phyloP scores from a whole-genome alignment of 2,797 vertebrate species.

The Allobates femoralis region DNA sequence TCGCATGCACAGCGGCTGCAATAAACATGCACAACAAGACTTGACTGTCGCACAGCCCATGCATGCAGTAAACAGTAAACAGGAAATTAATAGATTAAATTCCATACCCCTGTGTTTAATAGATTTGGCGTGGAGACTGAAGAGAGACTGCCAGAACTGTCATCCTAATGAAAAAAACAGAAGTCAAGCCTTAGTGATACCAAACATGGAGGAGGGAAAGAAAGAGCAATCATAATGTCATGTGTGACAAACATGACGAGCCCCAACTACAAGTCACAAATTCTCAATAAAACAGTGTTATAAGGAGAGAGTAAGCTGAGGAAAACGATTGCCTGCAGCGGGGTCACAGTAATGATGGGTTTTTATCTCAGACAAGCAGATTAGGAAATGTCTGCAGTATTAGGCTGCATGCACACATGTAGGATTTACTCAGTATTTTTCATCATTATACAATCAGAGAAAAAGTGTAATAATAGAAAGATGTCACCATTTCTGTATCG shows the following conservation, averaged over 20 bases:
- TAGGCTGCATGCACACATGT: too few species aligned
- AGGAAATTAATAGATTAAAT: conserved; percentile 71
- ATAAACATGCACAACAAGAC: conserved; percentile 70
- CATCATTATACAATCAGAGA: too few species aligned
- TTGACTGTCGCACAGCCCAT: conserved; percentile 71
- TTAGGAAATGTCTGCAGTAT: too few species aligned
- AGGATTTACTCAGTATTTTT: too few species aligned
- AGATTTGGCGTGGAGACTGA: conserved; percentile 86
- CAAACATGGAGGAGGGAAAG: conserved; percentile 36
- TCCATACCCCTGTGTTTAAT: conserved; percentile 84
- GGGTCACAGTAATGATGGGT: too few species aligned
- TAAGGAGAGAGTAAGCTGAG: too few species aligned
- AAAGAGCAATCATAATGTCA: background rate
- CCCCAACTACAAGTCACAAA: too few species aligned
- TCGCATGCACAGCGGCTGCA: conserved; percentile 61
- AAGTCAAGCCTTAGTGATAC: conserved; percentile 76
- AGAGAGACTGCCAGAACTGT: conserved; percentile 79
- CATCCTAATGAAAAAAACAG: conserved; percentile 81
- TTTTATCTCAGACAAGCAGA: too few species aligned
- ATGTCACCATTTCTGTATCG: too few species aligned
- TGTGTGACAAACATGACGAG: background rate
- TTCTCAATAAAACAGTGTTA: too few species aligned
- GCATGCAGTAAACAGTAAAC: conserved; percentile 71
- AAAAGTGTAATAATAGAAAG: too few species aligned
- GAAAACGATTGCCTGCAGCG: too few species aligned